Base-by-base conservation (phyloP, 2,797 vertebrate genomes). In the Amphiprion clarkii region DNA sequence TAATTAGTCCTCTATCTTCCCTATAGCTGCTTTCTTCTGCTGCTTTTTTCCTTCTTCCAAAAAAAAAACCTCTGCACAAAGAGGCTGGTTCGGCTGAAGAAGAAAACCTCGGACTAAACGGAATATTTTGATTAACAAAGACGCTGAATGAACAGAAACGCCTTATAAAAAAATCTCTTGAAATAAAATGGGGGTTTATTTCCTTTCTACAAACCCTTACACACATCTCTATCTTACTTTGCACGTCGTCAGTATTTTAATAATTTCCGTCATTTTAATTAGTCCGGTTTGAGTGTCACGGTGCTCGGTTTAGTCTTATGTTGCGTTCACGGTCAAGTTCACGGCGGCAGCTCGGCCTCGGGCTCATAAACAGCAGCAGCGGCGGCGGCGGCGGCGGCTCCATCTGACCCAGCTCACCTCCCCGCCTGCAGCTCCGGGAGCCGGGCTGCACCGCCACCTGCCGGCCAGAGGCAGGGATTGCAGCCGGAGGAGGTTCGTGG, bases 311-410 rank as follows among this genome's bases (percentile, higher is more conserved):
- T 55, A 23, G 21, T 58, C 17, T 0, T 49, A 1, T 56, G 70
- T 57, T 78, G 77, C 70, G 76, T 91, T 93, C 90, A 93, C 74
- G 90, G 90, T 91, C 92, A 93, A 89, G 91, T 93, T 92, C 89
- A 93, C 82, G 59, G 55, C 59, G 33, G 7, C 69, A 57, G 39
- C 64, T 17, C 14, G 87, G 87, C 84, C 79, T 81, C 73, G 3
- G 72, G 72, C 67, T 8, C 48, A 23, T 44, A n/a, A n/a, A n/a
- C n/a, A n/a, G n/a, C 16, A 1, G 52, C 68, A 21, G 57, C 51
- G 11, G 61, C 63, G 6, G 31, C 31, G 4, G 27, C 27, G 27
- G 27, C 2, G 27, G 33, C 33, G 33, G 57, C 67, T n/a, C 16
- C 19, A 29, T 56, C 56, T 74, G 74, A 71, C 74, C 76, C 68